These are phyloP conservation scores for Lepus europaeus DNA, from an alignment of 2,113 vertebrate genomes.

Conservation along the genomic window DNA sequence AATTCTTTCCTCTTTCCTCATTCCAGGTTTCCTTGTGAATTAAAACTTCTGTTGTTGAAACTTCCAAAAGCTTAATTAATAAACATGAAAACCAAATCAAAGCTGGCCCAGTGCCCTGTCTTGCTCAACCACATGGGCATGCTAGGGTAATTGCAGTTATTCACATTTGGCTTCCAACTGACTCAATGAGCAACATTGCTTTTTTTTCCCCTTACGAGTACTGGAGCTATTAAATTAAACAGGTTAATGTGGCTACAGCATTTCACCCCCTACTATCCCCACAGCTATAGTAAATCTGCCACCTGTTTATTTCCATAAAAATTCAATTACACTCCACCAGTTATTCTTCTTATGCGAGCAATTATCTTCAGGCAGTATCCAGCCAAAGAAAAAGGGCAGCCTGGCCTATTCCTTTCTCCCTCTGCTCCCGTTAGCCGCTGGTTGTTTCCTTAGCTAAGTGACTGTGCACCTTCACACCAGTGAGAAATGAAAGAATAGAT, in stretches of 20 bases:
- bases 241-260: slow-evolving; percentile 88
- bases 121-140: slow-evolving; percentile 78
- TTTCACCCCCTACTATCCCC: slow-evolving; percentile 84
- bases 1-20: neutral
- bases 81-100: slow-evolving; percentile 79
- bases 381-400: slow-evolving; percentile 62
- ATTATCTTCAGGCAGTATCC: slow-evolving; percentile 85
- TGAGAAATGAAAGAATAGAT: slow-evolving; percentile 5
- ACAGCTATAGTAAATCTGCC: slow-evolving; percentile 89
- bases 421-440: slow-evolving; percentile 1
- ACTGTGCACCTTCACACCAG: neutral
- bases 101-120: slow-evolving; percentile 81
- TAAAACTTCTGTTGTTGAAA: slow-evolving; percentile 77
- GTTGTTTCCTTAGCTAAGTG: neutral
- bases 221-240: slow-evolving; percentile 87
- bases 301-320: slow-evolving; percentile 93
- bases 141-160: slow-evolving; percentile 85
- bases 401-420: neutral
- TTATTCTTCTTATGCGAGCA: slow-evolving; percentile 87
- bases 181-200: slow-evolving; percentile 78
- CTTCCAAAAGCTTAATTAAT: slow-evolving; percentile 85
- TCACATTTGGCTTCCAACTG: slow-evolving; percentile 88
- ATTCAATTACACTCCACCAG: slow-evolving; percentile 88
- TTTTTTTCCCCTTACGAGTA: slow-evolving; percentile 57
- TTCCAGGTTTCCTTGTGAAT: neutral